A percentile compares a stretch with the other conserved stretches of the same genome.
Conservation (phyloP, 2,888 invertebrate species). For the Drosophila atripex region DNA sequence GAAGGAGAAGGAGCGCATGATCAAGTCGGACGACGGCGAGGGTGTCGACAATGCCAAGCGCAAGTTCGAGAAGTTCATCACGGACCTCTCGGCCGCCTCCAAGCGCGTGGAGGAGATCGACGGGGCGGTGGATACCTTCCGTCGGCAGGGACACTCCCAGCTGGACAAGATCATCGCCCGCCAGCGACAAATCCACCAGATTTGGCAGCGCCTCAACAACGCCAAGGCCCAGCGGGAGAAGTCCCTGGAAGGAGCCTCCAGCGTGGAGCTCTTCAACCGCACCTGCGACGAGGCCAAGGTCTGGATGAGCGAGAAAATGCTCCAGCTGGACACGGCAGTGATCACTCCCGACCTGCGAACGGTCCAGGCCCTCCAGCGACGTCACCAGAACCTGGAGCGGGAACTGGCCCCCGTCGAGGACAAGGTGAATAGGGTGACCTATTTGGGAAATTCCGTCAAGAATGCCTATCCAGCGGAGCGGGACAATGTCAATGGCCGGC, state of each 20-base stretch:
- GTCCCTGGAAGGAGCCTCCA: slow-evolving; percentile 95
- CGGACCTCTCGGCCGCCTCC: slow-evolving; percentile 96
- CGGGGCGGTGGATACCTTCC: slow-evolving; percentile 92
- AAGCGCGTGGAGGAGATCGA: slow-evolving; percentile 96
- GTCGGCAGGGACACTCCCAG: slow-evolving; percentile 93
- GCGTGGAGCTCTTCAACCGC: slow-evolving; percentile 97
- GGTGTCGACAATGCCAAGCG: slow-evolving; percentile 96
- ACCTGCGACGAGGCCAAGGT: slow-evolving; percentile 98
- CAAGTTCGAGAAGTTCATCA: slow-evolving; percentile 98
- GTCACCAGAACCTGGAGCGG: slow-evolving; percentile 96
- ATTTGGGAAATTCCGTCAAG: slow-evolving; percentile 95
- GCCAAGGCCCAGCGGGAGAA: slow-evolving; percentile 95
- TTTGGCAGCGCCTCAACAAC: slow-evolving; percentile 94
- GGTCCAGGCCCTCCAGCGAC: slow-evolving; percentile 94
- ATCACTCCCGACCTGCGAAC: slow-evolving; percentile 94
- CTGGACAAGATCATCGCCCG: slow-evolving; percentile 90
- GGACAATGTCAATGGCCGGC: slow-evolving; percentile 92
- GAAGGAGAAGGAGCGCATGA: slow-evolving; percentile 95
- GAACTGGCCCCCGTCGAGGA: slow-evolving; percentile 97
- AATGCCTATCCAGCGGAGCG: slow-evolving; percentile 96
- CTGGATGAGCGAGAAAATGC: slow-evolving; percentile 99
- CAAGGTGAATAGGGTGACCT: slow-evolving; percentile 94
- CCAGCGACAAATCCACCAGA: slow-evolving; percentile 92
- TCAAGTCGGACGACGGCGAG: slow-evolving; percentile 92
- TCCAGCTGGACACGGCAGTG: slow-evolving; percentile 91